Base-by-base conservation (phyloP, 2,888 invertebrate species). In the Carpatolechia fugitivella region DNA sequence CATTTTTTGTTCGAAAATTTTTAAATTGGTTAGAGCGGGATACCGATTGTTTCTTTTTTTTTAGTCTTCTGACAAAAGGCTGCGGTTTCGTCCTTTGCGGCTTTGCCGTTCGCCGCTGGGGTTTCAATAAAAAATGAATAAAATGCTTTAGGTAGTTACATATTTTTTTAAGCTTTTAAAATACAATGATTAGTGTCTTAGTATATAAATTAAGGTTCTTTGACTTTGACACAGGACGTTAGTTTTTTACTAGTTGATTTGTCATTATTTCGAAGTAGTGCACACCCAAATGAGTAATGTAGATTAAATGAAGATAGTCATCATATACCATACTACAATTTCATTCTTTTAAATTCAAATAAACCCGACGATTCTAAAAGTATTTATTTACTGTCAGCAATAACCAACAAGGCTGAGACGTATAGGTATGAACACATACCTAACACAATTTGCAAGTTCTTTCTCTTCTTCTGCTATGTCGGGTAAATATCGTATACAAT, bases 1-100 rank as follows among this genome's bases (percentile, higher is more conserved):
- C 53, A 5, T 38, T 64, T 67, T 65, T 70, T 71, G 68, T 75
- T 75, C 64, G 60, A 71, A 74, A 62, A 66, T 75, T 72, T n/a
- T 63, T 60, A 70, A 74, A 70, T 68, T 62, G 60, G 57, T 60
- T 38, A 13, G 64, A 69, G 53, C 30, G 71, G 58, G 69, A 70
- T 36, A 57, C 55, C 46, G 14, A 50, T 41, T 51, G 55, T 57
- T 46, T 59, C 38, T 60, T 56, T 51, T 61, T 59, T 56, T 56
- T 54, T 56, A 54, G 63, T 67, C n/a, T 64, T 61, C 56, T 54
- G 60, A 57, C 60, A 63, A 61, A 61, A 65, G 67, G 64, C 66
- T 66, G 68, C 65, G 64, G 65, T 58, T 56, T 61, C 51, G 55
- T 55, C 57, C 59, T 57, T 64, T 35, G 60, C 49, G 30, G 62